Evolutionary conservation across 2,797 vertebrate species (phyloP).

Genomic region (Alauda arvensis): DNA sequence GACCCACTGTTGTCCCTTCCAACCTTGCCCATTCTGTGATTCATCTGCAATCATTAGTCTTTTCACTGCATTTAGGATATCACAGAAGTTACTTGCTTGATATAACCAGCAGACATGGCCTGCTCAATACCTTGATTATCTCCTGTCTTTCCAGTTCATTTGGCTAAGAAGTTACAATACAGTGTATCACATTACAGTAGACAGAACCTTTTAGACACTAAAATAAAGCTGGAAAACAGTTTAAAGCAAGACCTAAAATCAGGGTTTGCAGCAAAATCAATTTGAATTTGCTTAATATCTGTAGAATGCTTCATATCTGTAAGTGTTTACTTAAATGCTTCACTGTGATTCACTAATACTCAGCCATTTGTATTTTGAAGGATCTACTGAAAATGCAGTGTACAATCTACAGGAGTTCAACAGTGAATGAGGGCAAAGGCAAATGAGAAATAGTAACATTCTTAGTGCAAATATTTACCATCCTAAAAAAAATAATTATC

Average conservation of each 20-base stretch:
- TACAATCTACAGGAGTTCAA: neutral
- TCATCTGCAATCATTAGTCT: neutral
- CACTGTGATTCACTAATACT: neutral
- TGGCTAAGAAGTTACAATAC: neutral
- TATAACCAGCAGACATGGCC: neutral
- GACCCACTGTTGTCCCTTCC: neutral
- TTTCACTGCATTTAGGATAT: neutral
- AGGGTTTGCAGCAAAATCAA: neutral
- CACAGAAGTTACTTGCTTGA: neutral
- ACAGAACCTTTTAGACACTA: neutral
- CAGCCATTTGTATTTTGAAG: neutral
- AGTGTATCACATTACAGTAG: neutral
- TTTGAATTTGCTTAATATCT: neutral
- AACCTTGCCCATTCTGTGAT: neutral
- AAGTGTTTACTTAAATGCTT: neutral
- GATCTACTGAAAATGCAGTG: neutral
- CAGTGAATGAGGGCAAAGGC: neutral
- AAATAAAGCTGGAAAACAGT: neutral
- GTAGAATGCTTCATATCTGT: neutral
- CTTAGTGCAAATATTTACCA: neutral
- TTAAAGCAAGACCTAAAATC: neutral
- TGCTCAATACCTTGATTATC: neutral
- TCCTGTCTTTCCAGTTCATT: neutral
- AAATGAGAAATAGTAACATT: slow-evolving; percentile 7
- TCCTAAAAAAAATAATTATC: neutral